These are phyloP conservation scores for Choloepus didactylus DNA, from an alignment of 2,797 vertebrate genomes.

Conservation along the genomic window DNA sequence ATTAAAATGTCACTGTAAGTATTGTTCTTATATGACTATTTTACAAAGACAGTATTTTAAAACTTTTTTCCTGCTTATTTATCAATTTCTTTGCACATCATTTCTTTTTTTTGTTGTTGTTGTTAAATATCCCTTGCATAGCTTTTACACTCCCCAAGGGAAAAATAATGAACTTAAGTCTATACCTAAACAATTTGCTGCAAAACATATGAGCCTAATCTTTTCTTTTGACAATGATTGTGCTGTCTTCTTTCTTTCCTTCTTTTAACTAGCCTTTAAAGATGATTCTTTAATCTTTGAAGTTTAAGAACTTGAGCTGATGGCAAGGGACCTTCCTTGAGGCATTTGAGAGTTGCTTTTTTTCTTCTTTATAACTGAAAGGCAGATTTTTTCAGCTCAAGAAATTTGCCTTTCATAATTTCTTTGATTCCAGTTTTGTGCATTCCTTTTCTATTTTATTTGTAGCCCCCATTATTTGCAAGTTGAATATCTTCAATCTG, in stretches of 20 bases:
- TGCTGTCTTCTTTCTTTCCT: not conserved
- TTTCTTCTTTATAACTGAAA: constrained; percentile 54
- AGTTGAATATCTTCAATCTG: not conserved
- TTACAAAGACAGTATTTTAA: not conserved
- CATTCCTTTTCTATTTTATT: constrained; percentile 30
- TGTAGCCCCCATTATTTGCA: not conserved
- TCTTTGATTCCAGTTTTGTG: constrained; percentile 40
- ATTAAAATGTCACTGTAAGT: not conserved
- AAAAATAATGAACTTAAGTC: constrained; percentile 20
- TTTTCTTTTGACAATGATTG: constrained; percentile 20
- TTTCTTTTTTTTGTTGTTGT: too few relatives aligned
- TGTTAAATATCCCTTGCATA: not conserved
- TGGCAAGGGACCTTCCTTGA: not conserved
- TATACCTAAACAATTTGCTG: not conserved
- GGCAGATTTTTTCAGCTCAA: constrained; percentile 1
- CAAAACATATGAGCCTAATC: not conserved
- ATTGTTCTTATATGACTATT: not conserved
- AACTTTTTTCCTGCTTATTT: not conserved
- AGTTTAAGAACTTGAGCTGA: constrained; percentile 36
- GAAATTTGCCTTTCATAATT: constrained; percentile 12
- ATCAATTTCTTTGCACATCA: not conserved
- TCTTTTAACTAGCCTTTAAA: constrained; percentile 17
- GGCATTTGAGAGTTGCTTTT: not conserved
- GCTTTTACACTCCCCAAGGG: not conserved
- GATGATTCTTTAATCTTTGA: constrained; percentile 49